Evolutionary conservation across 2,888 invertebrate genomes (phyloP).

Genomic region (Pseudococcus viburni): DNA sequence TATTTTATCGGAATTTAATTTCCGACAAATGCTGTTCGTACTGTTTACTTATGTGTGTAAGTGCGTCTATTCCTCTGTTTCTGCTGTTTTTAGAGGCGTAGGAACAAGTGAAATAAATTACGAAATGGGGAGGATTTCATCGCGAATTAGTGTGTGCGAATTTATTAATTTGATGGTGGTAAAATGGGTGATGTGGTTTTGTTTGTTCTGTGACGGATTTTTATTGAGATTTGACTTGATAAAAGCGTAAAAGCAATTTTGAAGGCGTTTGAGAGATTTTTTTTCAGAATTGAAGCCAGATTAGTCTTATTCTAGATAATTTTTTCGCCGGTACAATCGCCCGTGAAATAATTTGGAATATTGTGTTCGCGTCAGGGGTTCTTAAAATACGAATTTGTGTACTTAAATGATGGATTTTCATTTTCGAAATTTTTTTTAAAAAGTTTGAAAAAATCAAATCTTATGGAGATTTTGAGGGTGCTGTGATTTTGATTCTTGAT

Average conservation of each 20-base stretch:
- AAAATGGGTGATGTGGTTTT: no score
- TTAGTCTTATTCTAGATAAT: no score
- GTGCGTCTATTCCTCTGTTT: neutral
- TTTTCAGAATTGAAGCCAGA: neutral
- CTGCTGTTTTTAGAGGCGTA: neutral
- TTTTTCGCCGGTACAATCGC: no score
- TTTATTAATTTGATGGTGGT: neutral
- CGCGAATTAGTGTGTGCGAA: neutral
- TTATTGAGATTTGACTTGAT: neutral
- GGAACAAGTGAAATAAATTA: neutral
- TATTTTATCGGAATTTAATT: conserved; percentile 27
- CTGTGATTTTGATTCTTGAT: no score
- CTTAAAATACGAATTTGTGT: no score
- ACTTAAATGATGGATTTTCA: no score
- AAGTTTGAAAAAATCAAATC: no score
- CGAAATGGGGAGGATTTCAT: no score
- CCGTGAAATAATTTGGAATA: no score
- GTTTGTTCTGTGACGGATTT: neutral
- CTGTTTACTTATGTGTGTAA: neutral
- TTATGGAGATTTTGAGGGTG: no score
- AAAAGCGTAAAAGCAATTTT: neutral
- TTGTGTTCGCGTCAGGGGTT: no score
- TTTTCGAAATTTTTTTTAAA: no score
- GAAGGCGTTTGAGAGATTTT: neutral
- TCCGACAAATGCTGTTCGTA: neutral